Conservation (phyloP, 2,113 vertebrate genomes). For the Ageneiosus marmoratus region DNA sequence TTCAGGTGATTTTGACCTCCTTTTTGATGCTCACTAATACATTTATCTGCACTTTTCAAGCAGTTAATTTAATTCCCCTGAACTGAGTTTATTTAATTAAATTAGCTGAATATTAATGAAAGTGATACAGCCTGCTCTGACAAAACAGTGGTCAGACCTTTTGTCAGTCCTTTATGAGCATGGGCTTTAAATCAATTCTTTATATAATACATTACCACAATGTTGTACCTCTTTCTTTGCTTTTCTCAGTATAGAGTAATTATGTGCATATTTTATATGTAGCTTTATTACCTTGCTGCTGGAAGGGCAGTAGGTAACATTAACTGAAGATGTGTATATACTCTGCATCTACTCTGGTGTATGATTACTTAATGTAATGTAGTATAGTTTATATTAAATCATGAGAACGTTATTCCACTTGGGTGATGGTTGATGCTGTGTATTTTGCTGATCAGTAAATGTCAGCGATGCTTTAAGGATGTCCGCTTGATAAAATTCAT, state of each 20-base stretch:
- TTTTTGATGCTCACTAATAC: not conserved
- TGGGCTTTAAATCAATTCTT: not conserved
- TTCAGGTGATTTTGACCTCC: not conserved
- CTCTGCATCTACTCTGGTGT: not conserved
- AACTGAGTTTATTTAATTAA: constrained; percentile 8
- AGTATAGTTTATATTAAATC: not conserved
- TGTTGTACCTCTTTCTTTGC: not conserved
- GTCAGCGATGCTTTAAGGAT: not conserved
- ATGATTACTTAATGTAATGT: not conserved
- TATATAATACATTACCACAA: not conserved
- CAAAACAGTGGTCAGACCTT: constrained; percentile 11
- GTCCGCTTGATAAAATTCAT: not conserved
- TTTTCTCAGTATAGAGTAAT: not conserved
- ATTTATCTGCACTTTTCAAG: not conserved
- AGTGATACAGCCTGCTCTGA: not conserved
- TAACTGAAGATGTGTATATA: not conserved
- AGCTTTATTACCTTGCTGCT: not conserved
- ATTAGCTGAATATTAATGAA: constrained; percentile 15
- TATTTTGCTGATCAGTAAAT: not conserved
- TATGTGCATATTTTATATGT: not conserved
- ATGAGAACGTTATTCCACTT: not conserved
- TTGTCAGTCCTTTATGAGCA: not conserved
- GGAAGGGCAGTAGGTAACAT: not conserved
- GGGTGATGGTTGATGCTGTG: not conserved
- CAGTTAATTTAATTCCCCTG: not conserved